phyloP scores from a whole-genome alignment of 35 echinoderm and acorn worm species.

The Stichopus chloronotus region DNA sequence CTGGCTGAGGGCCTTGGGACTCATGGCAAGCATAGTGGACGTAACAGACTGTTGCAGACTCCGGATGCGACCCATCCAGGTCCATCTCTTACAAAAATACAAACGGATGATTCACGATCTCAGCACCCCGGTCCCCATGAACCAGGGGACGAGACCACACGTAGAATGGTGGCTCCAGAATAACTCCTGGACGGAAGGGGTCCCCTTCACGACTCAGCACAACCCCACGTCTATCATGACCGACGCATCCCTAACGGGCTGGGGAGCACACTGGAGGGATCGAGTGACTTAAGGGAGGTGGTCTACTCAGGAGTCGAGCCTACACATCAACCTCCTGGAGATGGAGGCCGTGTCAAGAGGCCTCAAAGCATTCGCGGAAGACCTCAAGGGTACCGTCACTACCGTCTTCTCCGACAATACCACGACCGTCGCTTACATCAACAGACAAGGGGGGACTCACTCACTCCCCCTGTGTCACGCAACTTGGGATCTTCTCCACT shows the following conservation, averaged over 20 bases:
- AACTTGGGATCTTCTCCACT: background rate
- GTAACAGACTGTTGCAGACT: no score
- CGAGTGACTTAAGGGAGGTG: background rate
- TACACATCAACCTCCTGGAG: slow-evolving; percentile 28
- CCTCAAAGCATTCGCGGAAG: background rate
- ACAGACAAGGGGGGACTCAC: background rate
- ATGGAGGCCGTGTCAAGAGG: background rate
- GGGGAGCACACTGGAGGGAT: background rate
- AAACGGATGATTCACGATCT: no score
- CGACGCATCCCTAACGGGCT: background rate
- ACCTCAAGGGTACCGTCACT: background rate
- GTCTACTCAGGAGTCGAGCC: background rate
- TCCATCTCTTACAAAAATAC: no score
- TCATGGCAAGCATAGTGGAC: no score
- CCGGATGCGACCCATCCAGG: no score
- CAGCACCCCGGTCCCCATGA: no score
- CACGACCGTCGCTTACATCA: background rate
- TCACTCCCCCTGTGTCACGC: background rate
- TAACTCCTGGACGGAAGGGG: no score
- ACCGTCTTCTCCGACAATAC: background rate
- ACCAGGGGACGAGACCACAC: no score
- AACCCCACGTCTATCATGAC: background rate
- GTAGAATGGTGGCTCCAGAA: no score
- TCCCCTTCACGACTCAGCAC: no score
- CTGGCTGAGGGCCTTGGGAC: no score